phyloP scores from a whole-genome alignment of 2,113 vertebrate species.

The Urocynchramus pylzowi region DNA sequence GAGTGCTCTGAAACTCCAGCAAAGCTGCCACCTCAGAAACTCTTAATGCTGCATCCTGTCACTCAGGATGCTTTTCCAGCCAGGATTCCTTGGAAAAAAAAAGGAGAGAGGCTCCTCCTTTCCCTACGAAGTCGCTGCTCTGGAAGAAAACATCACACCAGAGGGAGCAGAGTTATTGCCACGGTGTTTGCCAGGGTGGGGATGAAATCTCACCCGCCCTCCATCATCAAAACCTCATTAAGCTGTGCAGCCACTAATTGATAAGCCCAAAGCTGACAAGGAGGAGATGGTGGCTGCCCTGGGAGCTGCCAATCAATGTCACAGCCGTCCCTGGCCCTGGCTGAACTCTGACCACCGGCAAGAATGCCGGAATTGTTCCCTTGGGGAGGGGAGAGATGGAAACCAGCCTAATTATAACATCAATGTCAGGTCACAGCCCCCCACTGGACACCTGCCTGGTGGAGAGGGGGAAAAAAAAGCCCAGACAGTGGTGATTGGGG shows the following conservation, averaged over 20 bases:
- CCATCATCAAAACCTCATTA: constrained; percentile 67
- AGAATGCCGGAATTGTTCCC: constrained; percentile 60
- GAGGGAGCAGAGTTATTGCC: neutral
- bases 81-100: neutral
- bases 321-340: neutral
- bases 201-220: neutral
- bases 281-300: neutral
- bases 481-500: accelerated
- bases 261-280: neutral
- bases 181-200: neutral
- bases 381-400: neutral
- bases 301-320: constrained; percentile 41
- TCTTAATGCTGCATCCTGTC: neutral
- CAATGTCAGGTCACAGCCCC: constrained; percentile 33
- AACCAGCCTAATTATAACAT: constrained; percentile 35
- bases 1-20: neutral
- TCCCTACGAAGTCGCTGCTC: accelerated
- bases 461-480: neutral
- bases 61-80: neutral
- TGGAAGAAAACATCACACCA: neutral
- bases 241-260: constrained; percentile 10
- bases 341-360: constrained; percentile 40
- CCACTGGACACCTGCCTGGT: constrained; percentile 14
- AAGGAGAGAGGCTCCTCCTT: accelerated
- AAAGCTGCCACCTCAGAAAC: neutral